These are phyloP conservation scores for Athrips mouffetella DNA, from an alignment of 2,888 invertebrate species.

Conservation along the genomic window DNA sequence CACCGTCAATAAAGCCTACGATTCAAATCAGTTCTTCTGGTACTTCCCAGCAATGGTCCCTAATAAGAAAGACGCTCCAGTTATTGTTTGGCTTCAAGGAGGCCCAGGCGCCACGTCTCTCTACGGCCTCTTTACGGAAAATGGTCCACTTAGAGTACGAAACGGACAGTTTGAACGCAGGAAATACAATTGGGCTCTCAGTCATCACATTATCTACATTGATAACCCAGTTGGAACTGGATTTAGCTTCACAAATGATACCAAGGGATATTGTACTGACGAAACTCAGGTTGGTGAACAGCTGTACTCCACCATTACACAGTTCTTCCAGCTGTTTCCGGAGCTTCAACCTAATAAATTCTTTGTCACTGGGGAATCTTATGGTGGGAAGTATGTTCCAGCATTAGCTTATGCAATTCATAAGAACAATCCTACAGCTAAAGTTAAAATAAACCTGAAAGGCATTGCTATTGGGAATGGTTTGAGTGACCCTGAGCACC, in stretches of 20 bases:
- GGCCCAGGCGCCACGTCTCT: slow-evolving; percentile 90
- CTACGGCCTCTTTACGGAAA: slow-evolving; percentile 89
- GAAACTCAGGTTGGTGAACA: slow-evolving; percentile 89
- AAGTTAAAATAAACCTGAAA: slow-evolving; percentile 84
- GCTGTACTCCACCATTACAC: slow-evolving; percentile 85
- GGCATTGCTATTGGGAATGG: slow-evolving; percentile 90
- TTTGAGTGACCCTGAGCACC: slow-evolving; percentile 86
- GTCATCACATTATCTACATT: slow-evolving; percentile 90
- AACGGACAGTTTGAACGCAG: slow-evolving; percentile 73
- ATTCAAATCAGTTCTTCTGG: slow-evolving; percentile 95
- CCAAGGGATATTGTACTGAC: slow-evolving; percentile 87
- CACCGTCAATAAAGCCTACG: slow-evolving; percentile 86
- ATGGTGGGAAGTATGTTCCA: slow-evolving; percentile 88
- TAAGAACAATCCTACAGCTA: slow-evolving; percentile 78
- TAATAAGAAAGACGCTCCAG: slow-evolving; percentile 79
- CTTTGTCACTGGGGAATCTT: slow-evolving; percentile 93
- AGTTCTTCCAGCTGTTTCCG: slow-evolving; percentile 91
- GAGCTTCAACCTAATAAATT: slow-evolving; percentile 86
- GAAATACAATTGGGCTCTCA: slow-evolving; percentile 87
- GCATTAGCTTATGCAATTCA: slow-evolving; percentile 86
- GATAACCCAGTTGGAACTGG: slow-evolving; percentile 97
- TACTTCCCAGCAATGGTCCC: slow-evolving; percentile 87
- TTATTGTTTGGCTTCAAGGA: slow-evolving; percentile 91
- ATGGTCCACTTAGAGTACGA: slow-evolving; percentile 82
- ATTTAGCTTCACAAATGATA: slow-evolving; percentile 90